Evolutionary conservation across 2,888 invertebrate genomes (phyloP).

Genomic region (Eupithecia dodoneata): DNA sequence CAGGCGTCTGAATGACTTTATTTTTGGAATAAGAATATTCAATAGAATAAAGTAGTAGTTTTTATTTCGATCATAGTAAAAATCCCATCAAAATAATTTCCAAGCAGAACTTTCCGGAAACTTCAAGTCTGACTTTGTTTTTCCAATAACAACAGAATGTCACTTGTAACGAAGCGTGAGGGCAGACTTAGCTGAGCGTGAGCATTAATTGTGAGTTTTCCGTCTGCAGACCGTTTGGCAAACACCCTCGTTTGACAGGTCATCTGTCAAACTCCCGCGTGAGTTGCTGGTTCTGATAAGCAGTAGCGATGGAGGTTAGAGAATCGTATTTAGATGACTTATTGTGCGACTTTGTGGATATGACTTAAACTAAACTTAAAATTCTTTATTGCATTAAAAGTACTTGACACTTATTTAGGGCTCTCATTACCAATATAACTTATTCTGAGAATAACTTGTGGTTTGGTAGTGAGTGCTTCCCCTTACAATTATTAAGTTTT

Average conservation of each 20-base stretch:
- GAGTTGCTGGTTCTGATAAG: slow-evolving; percentile 28
- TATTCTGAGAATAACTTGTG: too few species aligned
- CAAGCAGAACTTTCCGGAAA: not conserved
- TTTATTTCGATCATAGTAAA: too few species aligned
- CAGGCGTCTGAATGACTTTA: too few species aligned
- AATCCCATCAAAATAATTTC: not conserved
- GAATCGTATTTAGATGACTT: not conserved
- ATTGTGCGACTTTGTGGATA: not conserved
- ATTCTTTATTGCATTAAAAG: too few species aligned
- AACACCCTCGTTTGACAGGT: slow-evolving; percentile 46
- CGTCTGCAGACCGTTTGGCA: slow-evolving; percentile 49
- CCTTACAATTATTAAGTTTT: too few species aligned
- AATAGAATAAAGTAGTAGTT: too few species aligned
- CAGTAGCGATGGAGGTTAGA: slow-evolving; percentile 16
- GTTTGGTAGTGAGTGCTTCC: too few species aligned
- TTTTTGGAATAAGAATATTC: too few species aligned
- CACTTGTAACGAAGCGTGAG: slow-evolving; percentile 53
- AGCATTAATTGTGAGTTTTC: slow-evolving; percentile 60
- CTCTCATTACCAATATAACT: too few species aligned
- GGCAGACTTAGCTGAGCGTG: slow-evolving; percentile 38
- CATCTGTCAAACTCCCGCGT: slow-evolving; percentile 47
- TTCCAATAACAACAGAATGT: slow-evolving; percentile 26
- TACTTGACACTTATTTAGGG: too few species aligned
- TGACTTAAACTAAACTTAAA: too few species aligned
- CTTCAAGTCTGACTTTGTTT: not conserved